Evolutionary conservation across 2,888 invertebrate species (phyloP), one percentile per base, ranked within the genome.

Genomic region (Unio delphinus): DNA sequence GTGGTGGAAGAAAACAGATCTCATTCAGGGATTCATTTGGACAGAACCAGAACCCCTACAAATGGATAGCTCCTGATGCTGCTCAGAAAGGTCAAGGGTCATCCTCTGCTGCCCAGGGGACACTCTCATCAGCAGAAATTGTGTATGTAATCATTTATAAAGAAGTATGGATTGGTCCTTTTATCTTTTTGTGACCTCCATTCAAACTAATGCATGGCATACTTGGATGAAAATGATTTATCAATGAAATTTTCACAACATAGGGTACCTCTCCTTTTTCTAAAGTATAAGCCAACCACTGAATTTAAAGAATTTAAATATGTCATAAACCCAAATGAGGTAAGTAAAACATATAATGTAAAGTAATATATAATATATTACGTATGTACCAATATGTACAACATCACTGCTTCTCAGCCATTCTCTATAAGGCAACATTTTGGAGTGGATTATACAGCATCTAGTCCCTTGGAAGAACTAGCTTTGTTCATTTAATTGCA

Each of bases 21-120:
- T 55, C 69, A 15, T 75, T 77, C 65, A 62, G 70, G 59, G 77
- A 77, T 67, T 73, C 73, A 23, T 75, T 74, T 63, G 77, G 78
- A 56, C 17, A 15, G 4, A 67, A 71, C 59, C 75, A 68, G 58
- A 83, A 77, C 67, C 79, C 70, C 23, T 83, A 78, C 67, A 80
- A 79, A 68, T 85, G 84, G 84, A 64, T 65, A 4, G 72, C 82
- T 11, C 72, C 67, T 20, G 78, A 79, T 55, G 67, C 70, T 17
- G 69, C 74, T 26, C 70, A 71, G 28, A 64, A 64, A 55, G 67
- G 57, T 28, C 65, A 69, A 45, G 55, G 61, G 26, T 65, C 65
- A 61, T 17, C 56, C 18, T 66, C 63, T 20, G 55, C 65, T 17
- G 61, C 67, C 23, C 67, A 64, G 55, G 78, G 74, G 58, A 55